These are phyloP conservation scores for Drosophila trapezifrons DNA, from an alignment of 1,140 invertebrate species.

Conservation along the genomic window DNA sequence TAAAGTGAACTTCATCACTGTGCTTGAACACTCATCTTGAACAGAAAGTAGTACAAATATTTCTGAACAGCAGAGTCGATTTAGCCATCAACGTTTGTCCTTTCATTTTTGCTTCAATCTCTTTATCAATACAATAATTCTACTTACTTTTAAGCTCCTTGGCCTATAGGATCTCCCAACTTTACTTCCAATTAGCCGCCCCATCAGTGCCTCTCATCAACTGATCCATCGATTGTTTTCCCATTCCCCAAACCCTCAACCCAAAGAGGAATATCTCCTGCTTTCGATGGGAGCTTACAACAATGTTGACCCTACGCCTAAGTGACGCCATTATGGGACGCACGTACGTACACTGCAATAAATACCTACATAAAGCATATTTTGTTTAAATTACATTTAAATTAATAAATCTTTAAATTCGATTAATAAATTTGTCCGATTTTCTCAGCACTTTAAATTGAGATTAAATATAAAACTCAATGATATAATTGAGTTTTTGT, in stretches of 20 bases:
- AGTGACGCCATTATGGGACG: slow-evolving; percentile 35
- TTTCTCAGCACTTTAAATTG: neutral
- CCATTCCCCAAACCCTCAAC: slow-evolving; percentile 2
- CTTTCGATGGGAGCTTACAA: slow-evolving; percentile 19
- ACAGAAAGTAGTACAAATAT: no score
- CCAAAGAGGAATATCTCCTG: slow-evolving; percentile 11
- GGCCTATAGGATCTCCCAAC: neutral
- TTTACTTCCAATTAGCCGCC: slow-evolving; percentile 20
- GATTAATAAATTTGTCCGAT: no score
- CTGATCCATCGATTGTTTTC: slow-evolving; percentile 38
- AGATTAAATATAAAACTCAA: neutral
- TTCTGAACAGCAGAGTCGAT: no score
- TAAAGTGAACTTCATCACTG: neutral
- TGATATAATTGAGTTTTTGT: neutral
- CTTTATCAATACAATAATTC: neutral
- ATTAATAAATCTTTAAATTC: neutral
- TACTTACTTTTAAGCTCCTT: neutral
- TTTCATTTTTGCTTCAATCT: no score
- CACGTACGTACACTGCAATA: slow-evolving; percentile 16
- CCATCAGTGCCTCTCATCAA: slow-evolving; percentile 5
- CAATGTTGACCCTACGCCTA: slow-evolving; percentile 54
- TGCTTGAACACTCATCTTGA: no score
- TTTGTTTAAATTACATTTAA: neutral
- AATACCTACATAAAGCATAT: neutral
- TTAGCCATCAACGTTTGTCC: no score